These are phyloP conservation scores for Platygyra sinensis DNA, from an alignment of 64 coral and sea anemone genomes.

Conservation along the genomic window DNA sequence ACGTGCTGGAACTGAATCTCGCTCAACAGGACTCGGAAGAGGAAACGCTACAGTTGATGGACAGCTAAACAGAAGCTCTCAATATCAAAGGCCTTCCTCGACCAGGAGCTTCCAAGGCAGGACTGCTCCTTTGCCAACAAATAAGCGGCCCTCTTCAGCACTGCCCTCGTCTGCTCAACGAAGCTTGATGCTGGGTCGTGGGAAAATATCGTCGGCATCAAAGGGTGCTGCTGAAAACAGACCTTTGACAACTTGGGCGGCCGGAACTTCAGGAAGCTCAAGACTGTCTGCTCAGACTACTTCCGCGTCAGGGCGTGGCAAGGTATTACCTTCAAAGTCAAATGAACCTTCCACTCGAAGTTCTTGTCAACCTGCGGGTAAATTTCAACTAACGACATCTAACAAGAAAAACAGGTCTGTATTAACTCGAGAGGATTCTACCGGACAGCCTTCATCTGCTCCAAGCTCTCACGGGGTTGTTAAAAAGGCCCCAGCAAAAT, in stretches of 20 bases:
- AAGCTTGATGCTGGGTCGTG: background rate
- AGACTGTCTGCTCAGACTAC: background rate
- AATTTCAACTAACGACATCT: background rate
- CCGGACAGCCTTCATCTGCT: background rate
- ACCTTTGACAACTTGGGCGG: background rate
- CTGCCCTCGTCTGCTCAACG: background rate
- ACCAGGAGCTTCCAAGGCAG: background rate
- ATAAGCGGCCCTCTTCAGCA: background rate
- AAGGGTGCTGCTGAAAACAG: background rate
- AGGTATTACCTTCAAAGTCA: background rate
- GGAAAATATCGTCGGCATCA: background rate
- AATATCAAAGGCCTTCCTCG: background rate
- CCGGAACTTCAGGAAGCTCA: background rate
- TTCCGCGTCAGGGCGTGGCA: background rate
- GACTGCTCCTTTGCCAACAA: background rate
- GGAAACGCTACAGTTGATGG: background rate
- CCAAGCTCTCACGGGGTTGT: background rate
- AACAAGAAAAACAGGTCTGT: background rate
- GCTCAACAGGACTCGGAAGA: background rate
- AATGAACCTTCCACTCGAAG: background rate
- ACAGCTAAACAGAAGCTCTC: conserved; percentile 1
- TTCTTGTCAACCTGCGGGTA: background rate
- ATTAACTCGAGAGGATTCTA: background rate
- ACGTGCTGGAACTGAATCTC: background rate
- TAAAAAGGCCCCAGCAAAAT: background rate